phyloP scores from a whole-genome alignment of 2,888 invertebrate genomes.

The Noctua janthe region DNA sequence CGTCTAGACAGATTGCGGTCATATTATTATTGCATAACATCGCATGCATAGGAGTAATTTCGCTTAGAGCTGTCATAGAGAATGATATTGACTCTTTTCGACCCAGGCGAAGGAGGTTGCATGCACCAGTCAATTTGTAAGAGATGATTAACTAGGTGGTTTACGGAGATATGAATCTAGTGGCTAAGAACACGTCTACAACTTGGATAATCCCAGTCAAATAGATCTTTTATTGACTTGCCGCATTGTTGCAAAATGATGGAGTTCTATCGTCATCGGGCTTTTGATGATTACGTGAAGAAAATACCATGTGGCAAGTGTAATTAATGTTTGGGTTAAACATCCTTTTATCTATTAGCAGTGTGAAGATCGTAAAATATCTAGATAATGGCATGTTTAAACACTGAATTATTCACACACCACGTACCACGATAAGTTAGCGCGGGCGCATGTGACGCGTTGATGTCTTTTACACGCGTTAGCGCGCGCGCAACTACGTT shows the following conservation, averaged over 20 bases:
- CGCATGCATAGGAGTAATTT: slow-evolving; percentile 64
- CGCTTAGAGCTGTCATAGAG: slow-evolving; percentile 47
- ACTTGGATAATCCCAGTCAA: slow-evolving; percentile 19
- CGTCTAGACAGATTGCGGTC: slow-evolving; percentile 58
- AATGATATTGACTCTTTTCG: slow-evolving; percentile 67
- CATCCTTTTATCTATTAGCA: slow-evolving; percentile 38
- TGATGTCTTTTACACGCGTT: slow-evolving; percentile 70
- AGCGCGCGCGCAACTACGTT: slow-evolving; percentile 19
- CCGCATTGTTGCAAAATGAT: slow-evolving; percentile 7
- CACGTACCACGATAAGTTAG: slow-evolving; percentile 13
- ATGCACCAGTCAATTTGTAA: slow-evolving; percentile 23
- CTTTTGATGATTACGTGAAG: slow-evolving; percentile 12
- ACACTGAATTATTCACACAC: slow-evolving; percentile 36
- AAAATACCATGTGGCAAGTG: slow-evolving; percentile 24
- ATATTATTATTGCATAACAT: slow-evolving; percentile 49
- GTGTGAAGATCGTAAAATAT: slow-evolving; percentile 30
- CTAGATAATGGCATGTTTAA: slow-evolving; percentile 45
- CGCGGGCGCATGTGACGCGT: slow-evolving; percentile 65
- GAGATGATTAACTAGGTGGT: slow-evolving; percentile 19
- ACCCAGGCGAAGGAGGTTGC: slow-evolving; percentile 52
- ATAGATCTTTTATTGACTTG: slow-evolving; percentile 33
- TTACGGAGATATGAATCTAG: slow-evolving; percentile 1
- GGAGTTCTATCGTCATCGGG: slow-evolving; percentile 24
- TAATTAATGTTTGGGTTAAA: slow-evolving; percentile 34
- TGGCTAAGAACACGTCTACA: not conserved